These are phyloP conservation scores for Hyppa rectilinea DNA, from an alignment of 2,888 invertebrate genomes.

Conservation along the genomic window DNA sequence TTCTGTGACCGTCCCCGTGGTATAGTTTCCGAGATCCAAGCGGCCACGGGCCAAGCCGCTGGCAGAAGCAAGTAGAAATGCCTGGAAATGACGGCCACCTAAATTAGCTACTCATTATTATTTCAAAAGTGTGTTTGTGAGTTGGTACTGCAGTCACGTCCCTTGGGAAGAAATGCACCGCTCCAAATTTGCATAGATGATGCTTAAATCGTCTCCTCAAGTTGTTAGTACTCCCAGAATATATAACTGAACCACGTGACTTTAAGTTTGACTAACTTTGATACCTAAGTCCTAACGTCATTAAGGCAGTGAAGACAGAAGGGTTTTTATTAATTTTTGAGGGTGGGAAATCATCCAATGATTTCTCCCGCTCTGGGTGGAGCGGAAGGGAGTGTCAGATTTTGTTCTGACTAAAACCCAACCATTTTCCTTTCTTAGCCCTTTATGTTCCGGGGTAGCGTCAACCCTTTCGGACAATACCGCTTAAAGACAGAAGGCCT, in stretches of 20 bases:
- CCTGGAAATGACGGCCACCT: neutral
- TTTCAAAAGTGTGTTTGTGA: conserved; percentile 25
- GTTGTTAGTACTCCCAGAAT: conserved; percentile 18
- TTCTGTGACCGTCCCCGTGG: no score
- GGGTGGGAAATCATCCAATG: no score
- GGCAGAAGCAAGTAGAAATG: no score
- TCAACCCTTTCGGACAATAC: no score
- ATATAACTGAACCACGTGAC: conserved; percentile 14
- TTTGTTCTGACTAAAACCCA: no score
- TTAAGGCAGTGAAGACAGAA: neutral
- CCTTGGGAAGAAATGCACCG: conserved; percentile 12
- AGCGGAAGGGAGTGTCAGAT: no score
- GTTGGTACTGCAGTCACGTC: conserved; percentile 37
- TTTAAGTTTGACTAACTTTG: conserved; percentile 18
- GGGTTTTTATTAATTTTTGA: no score
- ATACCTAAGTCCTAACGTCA: neutral
- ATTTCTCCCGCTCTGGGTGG: no score
- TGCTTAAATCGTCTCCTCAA: conserved; percentile 11
- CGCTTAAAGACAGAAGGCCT: neutral
- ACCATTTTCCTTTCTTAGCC: no score
- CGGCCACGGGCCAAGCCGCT: no score
- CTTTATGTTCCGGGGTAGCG: no score
- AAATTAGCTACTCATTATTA: conserved; percentile 37
- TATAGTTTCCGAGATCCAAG: no score
- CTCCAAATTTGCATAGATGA: conserved; percentile 41